A percentile compares a stretch with the other conserved stretches of the same genome.
These are phyloP conservation scores for Charanyca ferruginea DNA, from an alignment of 2,888 invertebrate genomes.

Conservation along the genomic window DNA sequence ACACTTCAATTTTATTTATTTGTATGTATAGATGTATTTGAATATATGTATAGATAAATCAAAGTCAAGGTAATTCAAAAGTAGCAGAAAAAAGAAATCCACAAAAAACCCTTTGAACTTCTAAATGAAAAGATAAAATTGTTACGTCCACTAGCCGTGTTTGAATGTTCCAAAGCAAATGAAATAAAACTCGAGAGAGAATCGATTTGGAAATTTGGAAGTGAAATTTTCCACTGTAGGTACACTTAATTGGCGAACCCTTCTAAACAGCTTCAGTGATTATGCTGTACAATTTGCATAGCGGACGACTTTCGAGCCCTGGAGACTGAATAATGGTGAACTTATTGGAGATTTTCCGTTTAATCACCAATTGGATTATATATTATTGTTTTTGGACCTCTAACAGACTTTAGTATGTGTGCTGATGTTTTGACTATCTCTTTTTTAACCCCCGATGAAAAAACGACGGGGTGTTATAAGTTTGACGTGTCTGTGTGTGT, in stretches of 20 bases:
- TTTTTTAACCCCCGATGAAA: no score
- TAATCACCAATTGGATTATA: slow-evolving; percentile 51
- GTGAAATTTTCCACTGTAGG: slow-evolving; percentile 78
- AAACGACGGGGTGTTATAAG: no score
- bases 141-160: slow-evolving; percentile 7
- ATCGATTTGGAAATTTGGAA: slow-evolving; percentile 80
- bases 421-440: no score
- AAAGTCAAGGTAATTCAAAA: no score
- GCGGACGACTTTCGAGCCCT: slow-evolving; percentile 62
- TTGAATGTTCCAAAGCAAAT: slow-evolving; percentile 50
- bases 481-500: no score
- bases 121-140: slow-evolving; percentile 35
- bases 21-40: no score
- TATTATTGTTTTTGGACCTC: slow-evolving; percentile 46
- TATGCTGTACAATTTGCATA: slow-evolving; percentile 82
- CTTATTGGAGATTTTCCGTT: slow-evolving; percentile 43
- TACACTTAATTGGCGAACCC: slow-evolving; percentile 82
- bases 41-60: no score
- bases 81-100: neutral
- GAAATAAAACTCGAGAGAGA: slow-evolving; percentile 59
- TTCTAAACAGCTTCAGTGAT: slow-evolving; percentile 82
- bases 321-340: slow-evolving; percentile 52
- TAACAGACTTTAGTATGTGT: no score
- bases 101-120: neutral
- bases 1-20: no score